A percentile compares a stretch with the other conserved stretches of the same genome.
These are phyloP conservation scores for Portunus trituberculatus DNA, from an alignment of 1,140 invertebrate species.

Conservation along the genomic window DNA sequence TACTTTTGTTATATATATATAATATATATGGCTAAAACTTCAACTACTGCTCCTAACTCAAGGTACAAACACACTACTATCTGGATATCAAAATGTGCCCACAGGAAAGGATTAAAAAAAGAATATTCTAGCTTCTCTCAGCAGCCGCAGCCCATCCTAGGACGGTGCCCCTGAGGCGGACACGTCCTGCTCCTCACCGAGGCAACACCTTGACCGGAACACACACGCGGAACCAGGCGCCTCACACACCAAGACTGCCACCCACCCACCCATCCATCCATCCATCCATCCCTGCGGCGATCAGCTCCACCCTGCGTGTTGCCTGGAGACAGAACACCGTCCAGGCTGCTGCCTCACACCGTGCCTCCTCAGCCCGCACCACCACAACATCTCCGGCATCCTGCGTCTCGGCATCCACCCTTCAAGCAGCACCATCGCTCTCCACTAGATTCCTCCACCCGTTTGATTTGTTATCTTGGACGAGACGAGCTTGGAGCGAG, in stretches of 20 bases:
- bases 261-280: too few relatives aligned
- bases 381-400: neutral
- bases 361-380: neutral
- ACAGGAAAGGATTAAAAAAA: constrained; percentile 72
- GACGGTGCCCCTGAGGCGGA: neutral
- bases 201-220: neutral
- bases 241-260: neutral
- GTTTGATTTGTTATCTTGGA: constrained; percentile 9
- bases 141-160: neutral
- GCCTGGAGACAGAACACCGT: neutral
- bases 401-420: neutral
- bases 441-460: neutral
- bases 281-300: neutral
- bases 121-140: constrained; percentile 5
- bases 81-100: constrained; percentile 74
- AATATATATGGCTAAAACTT: constrained; percentile 49
- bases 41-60: constrained; percentile 63
- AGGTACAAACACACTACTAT: constrained; percentile 73
- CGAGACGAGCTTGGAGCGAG: neutral
- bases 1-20: constrained; percentile 66
- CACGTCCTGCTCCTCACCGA: neutral
- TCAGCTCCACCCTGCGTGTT: neutral
- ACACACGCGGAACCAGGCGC: neutral
- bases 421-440: neutral
- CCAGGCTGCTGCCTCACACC: neutral